Percentiles rank a stretch among this genome's conserved stretches.
Evolutionary conservation across 2,888 invertebrate species (phyloP).

Genomic region (Drosophila greeni): DNA sequence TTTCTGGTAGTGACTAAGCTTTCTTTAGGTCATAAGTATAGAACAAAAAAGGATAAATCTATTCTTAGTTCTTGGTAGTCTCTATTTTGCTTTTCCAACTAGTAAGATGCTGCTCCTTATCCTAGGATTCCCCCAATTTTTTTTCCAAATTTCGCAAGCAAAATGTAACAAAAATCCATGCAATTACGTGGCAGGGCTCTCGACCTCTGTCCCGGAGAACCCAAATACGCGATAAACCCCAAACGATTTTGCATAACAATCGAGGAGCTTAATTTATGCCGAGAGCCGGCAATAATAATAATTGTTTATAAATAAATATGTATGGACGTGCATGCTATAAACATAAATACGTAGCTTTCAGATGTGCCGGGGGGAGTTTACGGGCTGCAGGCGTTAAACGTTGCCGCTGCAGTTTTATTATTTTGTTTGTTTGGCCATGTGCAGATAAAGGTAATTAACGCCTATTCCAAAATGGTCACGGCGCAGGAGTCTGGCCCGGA

Average conservation of each 20-base stretch:
- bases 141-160: background rate
- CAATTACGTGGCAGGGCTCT: background rate
- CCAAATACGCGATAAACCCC: conserved; percentile 9
- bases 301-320: conserved; percentile 37
- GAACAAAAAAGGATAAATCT: background rate
- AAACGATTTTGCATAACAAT: conserved; percentile 35
- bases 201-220: background rate
- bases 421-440: conserved; percentile 55
- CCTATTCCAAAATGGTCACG: conserved; percentile 59
- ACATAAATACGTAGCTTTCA: background rate
- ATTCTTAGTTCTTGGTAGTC: background rate
- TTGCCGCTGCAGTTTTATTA: conserved; percentile 27
- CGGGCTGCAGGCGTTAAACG: conserved; percentile 20
- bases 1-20: too few relatives aligned
- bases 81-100: background rate
- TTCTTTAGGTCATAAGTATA: too few relatives aligned
- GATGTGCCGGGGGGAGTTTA: conserved; percentile 1
- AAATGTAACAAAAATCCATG: background rate
- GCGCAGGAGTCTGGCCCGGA: background rate
- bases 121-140: background rate
- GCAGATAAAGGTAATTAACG: conserved; percentile 74
- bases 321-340: conserved; percentile 7
- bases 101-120: background rate
- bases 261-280: conserved; percentile 33
- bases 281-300: conserved; percentile 17